A percentile compares a stretch with the other conserved stretches of the same genome.
Conservation (phyloP, 2,113 vertebrate species). For the Siniperca knerii region DNA sequence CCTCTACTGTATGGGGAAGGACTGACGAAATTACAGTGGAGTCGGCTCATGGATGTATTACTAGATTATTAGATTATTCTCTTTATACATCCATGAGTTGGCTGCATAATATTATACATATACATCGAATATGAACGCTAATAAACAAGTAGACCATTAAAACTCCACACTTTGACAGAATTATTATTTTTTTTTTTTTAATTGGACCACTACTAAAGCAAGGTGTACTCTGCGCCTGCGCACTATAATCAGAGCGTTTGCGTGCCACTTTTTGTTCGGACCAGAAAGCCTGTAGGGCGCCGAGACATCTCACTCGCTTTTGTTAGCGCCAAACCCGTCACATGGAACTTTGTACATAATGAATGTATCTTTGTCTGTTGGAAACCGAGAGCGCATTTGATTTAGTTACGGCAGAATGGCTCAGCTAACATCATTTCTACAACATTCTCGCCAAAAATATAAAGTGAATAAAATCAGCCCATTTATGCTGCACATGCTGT, state of each 20-base stretch:
- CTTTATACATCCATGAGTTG: too few relatives aligned
- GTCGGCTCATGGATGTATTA: too few relatives aligned
- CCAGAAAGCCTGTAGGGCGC: not conserved
- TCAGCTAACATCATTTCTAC: not conserved
- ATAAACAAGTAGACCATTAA: not conserved
- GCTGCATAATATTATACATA: not conserved
- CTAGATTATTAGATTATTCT: too few relatives aligned
- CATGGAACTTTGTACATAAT: not conserved
- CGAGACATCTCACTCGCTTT: slow-evolving; percentile 28
- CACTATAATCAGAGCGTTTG: slow-evolving; percentile 20
- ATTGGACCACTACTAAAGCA: too few relatives aligned
- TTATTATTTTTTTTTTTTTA: too few relatives aligned
- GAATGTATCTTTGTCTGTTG: not conserved
- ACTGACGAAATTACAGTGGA: fast-evolving
- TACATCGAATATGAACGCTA: not conserved
- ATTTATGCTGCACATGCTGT: too few relatives aligned
- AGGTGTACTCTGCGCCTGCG: not conserved
- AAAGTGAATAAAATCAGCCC: not conserved
- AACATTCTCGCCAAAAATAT: not conserved
- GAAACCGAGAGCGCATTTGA: not conserved
- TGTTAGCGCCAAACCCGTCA: not conserved
- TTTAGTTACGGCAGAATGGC: not conserved
- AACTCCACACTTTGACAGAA: not conserved
- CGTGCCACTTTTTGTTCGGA: slow-evolving; percentile 32
- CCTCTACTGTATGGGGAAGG: slow-evolving; percentile 54